A percentile compares a stretch with the other conserved stretches of the same genome.
Evolutionary conservation across 2,888 invertebrate genomes (phyloP).

Genomic region (Thecophora atra): DNA sequence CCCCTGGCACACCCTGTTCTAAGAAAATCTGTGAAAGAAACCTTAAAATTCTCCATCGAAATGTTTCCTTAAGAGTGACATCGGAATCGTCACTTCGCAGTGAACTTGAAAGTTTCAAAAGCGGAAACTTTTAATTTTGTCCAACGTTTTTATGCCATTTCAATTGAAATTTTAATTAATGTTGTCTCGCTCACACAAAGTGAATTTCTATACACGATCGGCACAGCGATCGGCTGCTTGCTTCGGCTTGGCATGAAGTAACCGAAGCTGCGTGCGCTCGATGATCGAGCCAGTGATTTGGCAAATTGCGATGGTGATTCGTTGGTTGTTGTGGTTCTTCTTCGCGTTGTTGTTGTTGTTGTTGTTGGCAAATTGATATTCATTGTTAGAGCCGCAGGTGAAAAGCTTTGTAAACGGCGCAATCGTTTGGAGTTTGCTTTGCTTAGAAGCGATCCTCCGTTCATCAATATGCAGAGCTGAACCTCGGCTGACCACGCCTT

Average conservation of each 20-base stretch:
- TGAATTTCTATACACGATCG: background rate
- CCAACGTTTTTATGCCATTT: background rate
- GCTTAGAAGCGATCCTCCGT: too few species aligned
- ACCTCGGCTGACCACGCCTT: background rate
- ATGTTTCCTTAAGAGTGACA: too few species aligned
- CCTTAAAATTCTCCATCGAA: too few species aligned
- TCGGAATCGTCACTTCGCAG: background rate
- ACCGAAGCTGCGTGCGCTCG: background rate
- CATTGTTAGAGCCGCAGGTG: too few species aligned
- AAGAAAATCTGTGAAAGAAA: too few species aligned
- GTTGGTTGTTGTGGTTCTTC: background rate
- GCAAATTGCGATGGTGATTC: background rate
- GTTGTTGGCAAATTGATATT: too few species aligned
- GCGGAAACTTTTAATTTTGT: background rate
- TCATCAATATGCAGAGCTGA: slow-evolving; percentile 1
- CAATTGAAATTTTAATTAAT: background rate
- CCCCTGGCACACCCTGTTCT: too few species aligned
- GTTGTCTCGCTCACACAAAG: background rate
- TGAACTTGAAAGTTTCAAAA: background rate
- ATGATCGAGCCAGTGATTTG: background rate
- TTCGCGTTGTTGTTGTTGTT: too few species aligned
- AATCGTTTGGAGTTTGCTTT: too few species aligned
- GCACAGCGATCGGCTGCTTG: too few species aligned
- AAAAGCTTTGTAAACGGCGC: too few species aligned
- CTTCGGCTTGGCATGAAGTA: too few species aligned